Percentiles rank a stretch among this genome's conserved stretches.
These are phyloP conservation scores for Alfaro cultratus DNA, from an alignment of 2,797 vertebrate species.

Conservation along the genomic window DNA sequence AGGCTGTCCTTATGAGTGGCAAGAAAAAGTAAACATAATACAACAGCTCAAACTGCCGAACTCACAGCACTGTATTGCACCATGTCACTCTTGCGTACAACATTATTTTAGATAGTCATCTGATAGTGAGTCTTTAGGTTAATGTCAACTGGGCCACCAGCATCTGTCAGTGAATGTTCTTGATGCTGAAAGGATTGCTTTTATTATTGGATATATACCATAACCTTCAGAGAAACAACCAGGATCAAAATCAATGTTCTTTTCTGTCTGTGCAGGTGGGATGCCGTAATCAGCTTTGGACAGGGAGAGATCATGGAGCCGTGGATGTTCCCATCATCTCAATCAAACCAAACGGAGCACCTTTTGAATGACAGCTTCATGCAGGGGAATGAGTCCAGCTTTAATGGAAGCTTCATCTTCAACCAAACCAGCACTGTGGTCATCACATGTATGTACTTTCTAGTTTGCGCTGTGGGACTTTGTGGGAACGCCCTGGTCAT, in stretches of 20 bases:
- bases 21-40: slow-evolving; percentile 11
- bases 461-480: slow-evolving; percentile 91
- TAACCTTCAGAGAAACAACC: background rate
- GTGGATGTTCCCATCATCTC: slow-evolving; percentile 76
- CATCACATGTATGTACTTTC: slow-evolving; percentile 94
- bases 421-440: slow-evolving; percentile 89
- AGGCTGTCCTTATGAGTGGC: background rate
- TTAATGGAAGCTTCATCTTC: slow-evolving; percentile 75
- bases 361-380: slow-evolving; percentile 75
- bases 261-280: slow-evolving; percentile 55
- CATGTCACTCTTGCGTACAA: background rate
- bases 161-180: slow-evolving; percentile 3
- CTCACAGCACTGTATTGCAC: background rate
- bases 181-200: background rate
- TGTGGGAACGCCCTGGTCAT: slow-evolving; percentile 95
- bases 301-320: slow-evolving; percentile 70
- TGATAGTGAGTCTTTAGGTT: slow-evolving; percentile 4
- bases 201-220: background rate
- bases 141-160: slow-evolving; percentile 11
- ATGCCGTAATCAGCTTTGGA: slow-evolving; percentile 48
- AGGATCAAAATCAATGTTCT: slow-evolving; percentile 5
- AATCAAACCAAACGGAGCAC: slow-evolving; percentile 78
- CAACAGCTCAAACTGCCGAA: background rate
- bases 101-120: slow-evolving; percentile 13
- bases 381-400: slow-evolving; percentile 74